Evolutionary conservation across 2,797 vertebrate species (phyloP), one percentile per base, ranked within the genome.

Genomic region (Novumbra hubbsi): DNA sequence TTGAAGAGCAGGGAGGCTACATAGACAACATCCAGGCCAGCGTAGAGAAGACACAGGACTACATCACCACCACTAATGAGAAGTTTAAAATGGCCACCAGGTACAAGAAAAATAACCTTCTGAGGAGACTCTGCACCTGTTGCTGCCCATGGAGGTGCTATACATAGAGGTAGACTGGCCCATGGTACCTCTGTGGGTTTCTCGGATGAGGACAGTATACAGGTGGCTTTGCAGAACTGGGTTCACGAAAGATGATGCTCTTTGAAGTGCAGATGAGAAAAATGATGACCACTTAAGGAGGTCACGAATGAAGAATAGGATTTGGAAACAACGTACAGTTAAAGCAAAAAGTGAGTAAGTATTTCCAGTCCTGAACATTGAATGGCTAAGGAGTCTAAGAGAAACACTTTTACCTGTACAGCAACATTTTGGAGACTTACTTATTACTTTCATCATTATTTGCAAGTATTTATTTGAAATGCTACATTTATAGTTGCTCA

Each of bases 1-100:
- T 97, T 73, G 96, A 98, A 65, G 94, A 98, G 71, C 97, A 99
- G 87, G 96, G 96, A 16, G 84, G 91, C 60, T 89, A 91, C 80
- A 93, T 99, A 14, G 94, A 98, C 73, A 96, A 94, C 84, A 98
- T 99, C 74, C 95, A 98, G 90, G 94, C 94, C 66, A 93, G 90
- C 71, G 90, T 98, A 21, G 94, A 93, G 70, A 91, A 91, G 52
- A 94, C 96, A 1, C 94, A 96, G 79, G 96, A 99, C 73, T 98
- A 95, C 1, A 92, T 96, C 62, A 90, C 81, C 28, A 87, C 45
- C 1, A 90, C 93, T 62, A 96, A 85, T 55, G 96, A 99, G 84
- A 96, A 96, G 85, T 96, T 98, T 78, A 95, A 95, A 81, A 79
- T 92, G 69, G 97, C 97, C 28, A 93, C 92, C 38, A 95, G 91